Evolutionary conservation across 2,113 vertebrate species (phyloP).

Genomic region (Antigone vipio): DNA sequence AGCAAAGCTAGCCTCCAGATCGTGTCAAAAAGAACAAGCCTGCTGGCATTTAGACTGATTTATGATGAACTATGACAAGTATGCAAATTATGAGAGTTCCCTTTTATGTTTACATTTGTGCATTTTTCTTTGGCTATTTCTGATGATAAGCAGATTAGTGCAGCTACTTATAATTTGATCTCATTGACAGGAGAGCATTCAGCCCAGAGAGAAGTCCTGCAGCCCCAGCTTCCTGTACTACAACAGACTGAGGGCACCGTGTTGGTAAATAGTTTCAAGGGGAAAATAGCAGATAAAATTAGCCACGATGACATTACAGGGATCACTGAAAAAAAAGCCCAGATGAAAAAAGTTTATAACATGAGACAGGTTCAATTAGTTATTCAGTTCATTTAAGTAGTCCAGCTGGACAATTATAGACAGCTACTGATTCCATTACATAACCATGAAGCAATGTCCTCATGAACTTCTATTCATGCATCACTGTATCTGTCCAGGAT

Average conservation of each 20-base stretch:
- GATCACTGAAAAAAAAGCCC: neutral
- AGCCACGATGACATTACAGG: neutral
- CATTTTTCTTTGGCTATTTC: slow-evolving; percentile 67
- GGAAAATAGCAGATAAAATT: slow-evolving; percentile 47
- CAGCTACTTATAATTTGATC: slow-evolving; percentile 52
- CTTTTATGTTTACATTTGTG: slow-evolving; percentile 74
- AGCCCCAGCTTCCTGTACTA: neutral
- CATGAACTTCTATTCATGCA: slow-evolving; percentile 43
- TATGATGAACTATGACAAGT: slow-evolving; percentile 43
- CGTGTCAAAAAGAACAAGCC: neutral
- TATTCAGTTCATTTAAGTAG: slow-evolving; percentile 45
- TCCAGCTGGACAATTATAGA: slow-evolving; percentile 32
- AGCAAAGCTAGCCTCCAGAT: neutral
- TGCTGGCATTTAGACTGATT: slow-evolving; percentile 10
- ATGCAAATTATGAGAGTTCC: slow-evolving; percentile 59
- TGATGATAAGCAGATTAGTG: slow-evolving; percentile 62
- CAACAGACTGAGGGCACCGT: neutral
- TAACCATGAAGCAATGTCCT: slow-evolving; percentile 48
- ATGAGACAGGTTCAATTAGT: slow-evolving; percentile 33
- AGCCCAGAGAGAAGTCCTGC: neutral
- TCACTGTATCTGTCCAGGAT: neutral
- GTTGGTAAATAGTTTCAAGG: slow-evolving; percentile 35
- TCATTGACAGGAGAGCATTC: slow-evolving; percentile 49
- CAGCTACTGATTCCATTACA: slow-evolving; percentile 16
- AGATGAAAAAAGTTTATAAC: slow-evolving; percentile 17